Conservation (phyloP, 2,797 vertebrate genomes). For the Syngnathus acus region DNA sequence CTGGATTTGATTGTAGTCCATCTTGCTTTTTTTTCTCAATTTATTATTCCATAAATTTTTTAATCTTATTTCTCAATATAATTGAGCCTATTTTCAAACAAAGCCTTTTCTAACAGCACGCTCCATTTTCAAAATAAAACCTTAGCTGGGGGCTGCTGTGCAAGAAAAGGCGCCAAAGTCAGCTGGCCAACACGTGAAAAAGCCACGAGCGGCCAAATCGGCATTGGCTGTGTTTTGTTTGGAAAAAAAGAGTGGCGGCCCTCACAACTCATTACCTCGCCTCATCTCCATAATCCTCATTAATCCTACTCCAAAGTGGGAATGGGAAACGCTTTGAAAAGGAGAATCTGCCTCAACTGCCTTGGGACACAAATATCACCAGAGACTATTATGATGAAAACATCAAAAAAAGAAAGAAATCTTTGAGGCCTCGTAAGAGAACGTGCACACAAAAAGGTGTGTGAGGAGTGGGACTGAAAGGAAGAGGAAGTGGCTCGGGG, state of each 20-base stretch:
- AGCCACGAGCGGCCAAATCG: conserved; percentile 22
- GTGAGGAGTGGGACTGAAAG: conserved; percentile 53
- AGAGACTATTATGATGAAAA: conserved; percentile 43
- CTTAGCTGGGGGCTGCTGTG: not conserved
- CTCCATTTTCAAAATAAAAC: not conserved
- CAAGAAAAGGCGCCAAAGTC: not conserved
- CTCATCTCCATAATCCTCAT: conserved; percentile 63
- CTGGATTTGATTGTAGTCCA: too few species aligned
- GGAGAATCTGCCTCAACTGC: conserved; percentile 38
- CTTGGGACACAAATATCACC: conserved; percentile 53
- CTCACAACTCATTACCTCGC: conserved; percentile 56
- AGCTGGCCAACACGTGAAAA: conserved; percentile 11
- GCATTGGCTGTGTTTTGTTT: conserved; percentile 9
- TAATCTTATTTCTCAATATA: not conserved
- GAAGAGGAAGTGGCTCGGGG: conserved; percentile 68
- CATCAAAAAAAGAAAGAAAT: not conserved
- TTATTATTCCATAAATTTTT: too few species aligned
- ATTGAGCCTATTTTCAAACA: not conserved
- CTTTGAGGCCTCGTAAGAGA: conserved; percentile 37
- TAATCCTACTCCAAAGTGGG: conserved; percentile 53
- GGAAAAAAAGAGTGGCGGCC: conserved; percentile 25
- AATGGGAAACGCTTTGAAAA: conserved; percentile 47
- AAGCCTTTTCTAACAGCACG: not conserved
- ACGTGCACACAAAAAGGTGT: conserved; percentile 43
- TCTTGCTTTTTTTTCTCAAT: too few species aligned